These are phyloP conservation scores for Abrostola tripartita DNA, from an alignment of 2,888 invertebrate genomes.

Conservation along the genomic window DNA sequence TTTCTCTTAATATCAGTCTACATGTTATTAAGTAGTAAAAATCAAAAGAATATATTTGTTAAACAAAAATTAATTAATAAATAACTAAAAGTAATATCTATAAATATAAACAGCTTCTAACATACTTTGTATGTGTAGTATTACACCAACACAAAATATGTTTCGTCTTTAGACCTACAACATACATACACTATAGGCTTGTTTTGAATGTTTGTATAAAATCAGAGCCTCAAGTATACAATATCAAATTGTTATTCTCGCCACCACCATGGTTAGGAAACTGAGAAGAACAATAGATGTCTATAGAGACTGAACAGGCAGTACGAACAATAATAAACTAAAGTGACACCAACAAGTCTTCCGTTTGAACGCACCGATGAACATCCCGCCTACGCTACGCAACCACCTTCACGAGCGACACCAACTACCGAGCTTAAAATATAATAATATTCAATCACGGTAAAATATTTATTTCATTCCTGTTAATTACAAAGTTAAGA, in stretches of 20 bases:
- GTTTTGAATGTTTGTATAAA: background rate
- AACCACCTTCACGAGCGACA: slow-evolving; percentile 48
- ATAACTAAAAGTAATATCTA: too few relatives aligned
- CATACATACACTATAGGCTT: too few relatives aligned
- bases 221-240: slow-evolving; percentile 10
- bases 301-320: slow-evolving; percentile 39
- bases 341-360: slow-evolving; percentile 64
- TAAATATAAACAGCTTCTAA: too few relatives aligned
- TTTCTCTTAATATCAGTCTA: too few relatives aligned
- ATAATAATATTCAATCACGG: slow-evolving; percentile 15
- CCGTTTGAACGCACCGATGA: slow-evolving; percentile 65
- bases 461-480: slow-evolving; percentile 20
- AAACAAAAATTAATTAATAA: too few relatives aligned
- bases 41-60: too few relatives aligned
- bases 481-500: slow-evolving; percentile 12
- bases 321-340: slow-evolving; percentile 56
- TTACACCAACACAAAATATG: too few relatives aligned
- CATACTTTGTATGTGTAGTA: too few relatives aligned
- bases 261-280: slow-evolving; percentile 29
- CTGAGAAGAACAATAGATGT: slow-evolving; percentile 48
- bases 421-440: slow-evolving; percentile 33
- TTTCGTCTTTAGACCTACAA: too few relatives aligned
- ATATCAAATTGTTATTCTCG: slow-evolving; percentile 39
- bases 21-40: too few relatives aligned
- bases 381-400: slow-evolving; percentile 62